Evolutionary conservation across 1,140 invertebrate species (phyloP).

Genomic region (Drosophila simulans): DNA sequence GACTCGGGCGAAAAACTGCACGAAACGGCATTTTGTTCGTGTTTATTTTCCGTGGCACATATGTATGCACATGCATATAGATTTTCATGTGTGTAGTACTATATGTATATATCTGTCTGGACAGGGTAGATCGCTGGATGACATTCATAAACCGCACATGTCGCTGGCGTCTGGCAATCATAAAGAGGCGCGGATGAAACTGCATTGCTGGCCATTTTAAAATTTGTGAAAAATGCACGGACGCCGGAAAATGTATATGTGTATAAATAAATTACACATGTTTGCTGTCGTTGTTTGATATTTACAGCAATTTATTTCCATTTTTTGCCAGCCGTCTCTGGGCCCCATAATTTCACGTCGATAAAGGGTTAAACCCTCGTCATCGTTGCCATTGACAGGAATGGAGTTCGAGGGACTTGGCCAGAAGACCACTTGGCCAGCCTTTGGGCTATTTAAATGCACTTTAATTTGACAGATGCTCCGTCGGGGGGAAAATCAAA

Average conservation of each 20-base stretch:
- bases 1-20: conserved; percentile 42
- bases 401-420: conserved; percentile 1
- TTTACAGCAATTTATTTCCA: conserved; percentile 38
- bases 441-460: conserved; percentile 28
- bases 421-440: background rate
- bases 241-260: conserved; percentile 1
- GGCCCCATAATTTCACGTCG: conserved; percentile 20
- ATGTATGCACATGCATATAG: background rate
- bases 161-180: conserved; percentile 30
- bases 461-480: conserved; percentile 47
- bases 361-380: conserved; percentile 40
- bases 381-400: conserved; percentile 46
- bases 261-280: conserved; percentile 48
- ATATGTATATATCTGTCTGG: conserved; percentile 10
- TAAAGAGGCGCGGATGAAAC: conserved; percentile 28
- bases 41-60: conserved; percentile 32
- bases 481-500: conserved; percentile 14
- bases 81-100: too few relatives aligned
- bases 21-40: conserved; percentile 38
- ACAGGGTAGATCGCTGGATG: conserved; percentile 21
- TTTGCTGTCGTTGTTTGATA: conserved; percentile 45
- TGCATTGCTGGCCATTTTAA: conserved; percentile 48
- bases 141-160: conserved; percentile 63
- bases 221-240: conserved; percentile 13
- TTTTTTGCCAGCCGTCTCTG: conserved; percentile 10